Conservation (phyloP, 2,113 vertebrate genomes). For the Cervus canadensis region DNA sequence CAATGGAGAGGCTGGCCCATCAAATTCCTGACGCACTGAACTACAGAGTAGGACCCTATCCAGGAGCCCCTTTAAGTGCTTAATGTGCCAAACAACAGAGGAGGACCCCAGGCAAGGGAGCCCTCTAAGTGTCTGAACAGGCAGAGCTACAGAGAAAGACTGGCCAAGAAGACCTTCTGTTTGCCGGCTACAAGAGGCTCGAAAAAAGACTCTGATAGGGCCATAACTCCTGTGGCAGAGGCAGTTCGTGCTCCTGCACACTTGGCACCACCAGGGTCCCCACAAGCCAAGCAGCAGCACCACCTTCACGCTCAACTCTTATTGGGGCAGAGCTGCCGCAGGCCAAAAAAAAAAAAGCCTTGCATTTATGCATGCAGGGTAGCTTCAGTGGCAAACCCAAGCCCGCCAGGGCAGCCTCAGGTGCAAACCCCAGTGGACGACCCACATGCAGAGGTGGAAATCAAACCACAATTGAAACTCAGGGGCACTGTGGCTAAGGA, state of each 20-base stretch:
- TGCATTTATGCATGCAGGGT: neutral
- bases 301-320: neutral
- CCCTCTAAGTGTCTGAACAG: neutral
- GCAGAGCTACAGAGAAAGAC: neutral
- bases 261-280: fast-evolving
- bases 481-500: neutral
- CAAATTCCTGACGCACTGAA: neutral
- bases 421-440: neutral
- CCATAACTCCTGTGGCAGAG: neutral
- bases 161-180: neutral
- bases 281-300: neutral
- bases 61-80: neutral
- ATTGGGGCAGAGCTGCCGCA: neutral
- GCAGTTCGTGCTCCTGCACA: neutral
- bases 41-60: neutral
- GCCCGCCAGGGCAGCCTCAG: neutral
- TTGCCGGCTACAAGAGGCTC: neutral
- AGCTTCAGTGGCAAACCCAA: neutral
- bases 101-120: neutral
- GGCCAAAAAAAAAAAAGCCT: neutral
- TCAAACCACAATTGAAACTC: neutral
- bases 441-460: neutral
- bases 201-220: neutral
- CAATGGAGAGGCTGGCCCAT: neutral
- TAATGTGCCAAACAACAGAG: neutral